Percentiles rank a stretch among this genome's conserved stretches.
Evolutionary conservation across 2,888 invertebrate genomes (phyloP).

Genomic region (Epinotia ramella): DNA sequence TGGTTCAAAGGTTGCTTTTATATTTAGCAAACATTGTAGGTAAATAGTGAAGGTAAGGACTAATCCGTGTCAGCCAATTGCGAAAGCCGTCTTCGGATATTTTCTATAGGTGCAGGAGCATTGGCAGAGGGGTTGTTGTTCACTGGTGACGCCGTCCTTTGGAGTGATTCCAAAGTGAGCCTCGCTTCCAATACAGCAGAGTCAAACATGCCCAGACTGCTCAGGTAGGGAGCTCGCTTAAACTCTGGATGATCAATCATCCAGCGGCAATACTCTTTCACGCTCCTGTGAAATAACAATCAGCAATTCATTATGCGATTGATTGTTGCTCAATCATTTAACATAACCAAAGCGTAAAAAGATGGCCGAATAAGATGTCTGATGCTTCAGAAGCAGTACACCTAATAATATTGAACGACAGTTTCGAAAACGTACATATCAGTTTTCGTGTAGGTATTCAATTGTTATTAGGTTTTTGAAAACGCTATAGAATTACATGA

Average conservation of each 20-base stretch:
- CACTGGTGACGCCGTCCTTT: conserved; percentile 49
- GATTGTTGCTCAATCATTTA: conserved; percentile 4
- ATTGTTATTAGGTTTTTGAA: background rate
- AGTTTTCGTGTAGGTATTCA: background rate
- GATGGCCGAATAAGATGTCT: background rate
- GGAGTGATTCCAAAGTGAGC: conserved; percentile 66
- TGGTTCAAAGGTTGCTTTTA: conserved; percentile 23
- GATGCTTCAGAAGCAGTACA: background rate
- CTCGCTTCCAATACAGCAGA: conserved; percentile 70
- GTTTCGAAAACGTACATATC: background rate
- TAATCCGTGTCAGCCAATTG: conserved; percentile 62
- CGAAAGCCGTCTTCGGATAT: conserved; percentile 69
- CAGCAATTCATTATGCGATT: conserved; percentile 13
- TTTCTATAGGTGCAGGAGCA: conserved; percentile 64
- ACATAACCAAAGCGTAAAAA: background rate
- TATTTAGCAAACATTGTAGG: conserved; percentile 18
- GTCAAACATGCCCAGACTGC: conserved; percentile 83
- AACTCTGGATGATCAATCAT: conserved; percentile 83
- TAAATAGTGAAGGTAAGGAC: background rate
- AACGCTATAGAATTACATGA: conserved; percentile 2
- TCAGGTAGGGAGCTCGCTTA: conserved; percentile 82
- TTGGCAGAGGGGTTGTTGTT: conserved; percentile 53
- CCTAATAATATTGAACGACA: background rate
- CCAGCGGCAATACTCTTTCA: conserved; percentile 85
- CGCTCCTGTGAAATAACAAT: conserved; percentile 74